Evolutionary conservation across 37 sponge, comb jelly and placozoan genomes (phyloP).

Genomic region (Petrosia ficiformis): DNA sequence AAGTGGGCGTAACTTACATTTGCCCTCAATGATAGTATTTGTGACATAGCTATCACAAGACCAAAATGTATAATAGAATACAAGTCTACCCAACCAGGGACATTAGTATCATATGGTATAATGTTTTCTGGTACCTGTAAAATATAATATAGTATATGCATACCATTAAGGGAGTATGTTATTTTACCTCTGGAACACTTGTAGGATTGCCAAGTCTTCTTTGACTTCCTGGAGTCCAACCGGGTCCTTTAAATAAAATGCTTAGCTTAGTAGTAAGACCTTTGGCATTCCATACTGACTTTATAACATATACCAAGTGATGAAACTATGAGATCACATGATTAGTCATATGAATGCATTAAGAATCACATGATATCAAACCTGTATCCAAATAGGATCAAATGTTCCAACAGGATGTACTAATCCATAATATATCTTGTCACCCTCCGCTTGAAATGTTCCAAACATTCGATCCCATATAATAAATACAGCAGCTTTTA

Average conservation of each 20-base stretch:
- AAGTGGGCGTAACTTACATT: neutral
- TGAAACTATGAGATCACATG: slow-evolving; percentile 36
- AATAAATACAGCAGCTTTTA: slow-evolving; percentile 78
- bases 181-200: slow-evolving; percentile 24
- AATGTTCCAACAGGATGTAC: slow-evolving; percentile 69
- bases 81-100: neutral
- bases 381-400: slow-evolving; percentile 82
- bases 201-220: slow-evolving; percentile 62
- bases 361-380: slow-evolving; percentile 5
- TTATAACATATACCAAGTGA: slow-evolving; percentile 55
- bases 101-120: neutral
- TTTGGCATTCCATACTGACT: slow-evolving; percentile 31
- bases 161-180: neutral
- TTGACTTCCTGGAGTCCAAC: slow-evolving; percentile 83
- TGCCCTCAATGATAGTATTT: neutral
- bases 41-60: neutral
- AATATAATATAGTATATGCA: neutral
- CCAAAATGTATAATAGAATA: neutral
- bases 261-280: slow-evolving; percentile 63
- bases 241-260: slow-evolving; percentile 82
- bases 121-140: neutral
- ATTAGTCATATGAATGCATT: neutral
- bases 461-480: slow-evolving; percentile 96
- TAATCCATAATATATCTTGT: slow-evolving; percentile 83
- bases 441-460: slow-evolving; percentile 83